A percentile compares a stretch with the other conserved stretches of the same genome.
Conservation (phyloP, 2,888 invertebrate species). For the Endotricha flammealis region DNA sequence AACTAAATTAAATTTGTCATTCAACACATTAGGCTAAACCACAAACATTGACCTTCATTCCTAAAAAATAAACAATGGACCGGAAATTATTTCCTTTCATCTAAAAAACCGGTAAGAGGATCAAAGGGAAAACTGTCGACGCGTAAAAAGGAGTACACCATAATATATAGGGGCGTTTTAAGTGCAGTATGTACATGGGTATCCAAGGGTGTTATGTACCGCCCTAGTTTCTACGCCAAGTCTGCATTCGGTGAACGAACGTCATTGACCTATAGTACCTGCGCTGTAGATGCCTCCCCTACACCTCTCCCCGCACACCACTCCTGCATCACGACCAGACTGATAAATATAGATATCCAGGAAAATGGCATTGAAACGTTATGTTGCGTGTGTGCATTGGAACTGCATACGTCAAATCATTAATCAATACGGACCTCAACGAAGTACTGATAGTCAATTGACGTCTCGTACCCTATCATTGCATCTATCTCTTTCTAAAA, state of each 20-base stretch:
- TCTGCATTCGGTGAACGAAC: constrained; percentile 49
- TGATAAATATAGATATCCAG: constrained; percentile 57
- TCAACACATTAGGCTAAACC: not conserved
- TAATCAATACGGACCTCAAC: constrained; percentile 13
- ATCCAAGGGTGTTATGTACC: constrained; percentile 35
- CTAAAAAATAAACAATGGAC: not conserved
- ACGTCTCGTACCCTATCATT: constrained; percentile 3
- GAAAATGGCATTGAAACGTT: constrained; percentile 64
- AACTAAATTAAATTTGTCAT: no score
- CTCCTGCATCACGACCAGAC: constrained; percentile 24
- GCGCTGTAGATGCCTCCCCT: constrained; percentile 34
- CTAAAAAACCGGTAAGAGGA: constrained; percentile 15
- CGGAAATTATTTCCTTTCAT: constrained; percentile 4
- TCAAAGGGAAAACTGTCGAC: constrained; percentile 16
- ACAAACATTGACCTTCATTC: not conserved
- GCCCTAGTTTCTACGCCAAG: constrained; percentile 61
- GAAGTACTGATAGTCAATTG: not conserved
- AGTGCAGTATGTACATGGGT: constrained; percentile 27
- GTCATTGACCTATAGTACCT: constrained; percentile 36
- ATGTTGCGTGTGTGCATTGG: constrained; percentile 19
- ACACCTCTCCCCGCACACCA: constrained; percentile 17
- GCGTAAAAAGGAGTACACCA: constrained; percentile 17
- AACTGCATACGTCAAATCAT: constrained; percentile 17
- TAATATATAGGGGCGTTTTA: constrained; percentile 24
- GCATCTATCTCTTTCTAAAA: constrained; percentile 4